Percentiles rank a stretch among this genome's conserved stretches.
Conservation (phyloP, 2,113 vertebrate genomes). For the Actenoides lindsayi region DNA sequence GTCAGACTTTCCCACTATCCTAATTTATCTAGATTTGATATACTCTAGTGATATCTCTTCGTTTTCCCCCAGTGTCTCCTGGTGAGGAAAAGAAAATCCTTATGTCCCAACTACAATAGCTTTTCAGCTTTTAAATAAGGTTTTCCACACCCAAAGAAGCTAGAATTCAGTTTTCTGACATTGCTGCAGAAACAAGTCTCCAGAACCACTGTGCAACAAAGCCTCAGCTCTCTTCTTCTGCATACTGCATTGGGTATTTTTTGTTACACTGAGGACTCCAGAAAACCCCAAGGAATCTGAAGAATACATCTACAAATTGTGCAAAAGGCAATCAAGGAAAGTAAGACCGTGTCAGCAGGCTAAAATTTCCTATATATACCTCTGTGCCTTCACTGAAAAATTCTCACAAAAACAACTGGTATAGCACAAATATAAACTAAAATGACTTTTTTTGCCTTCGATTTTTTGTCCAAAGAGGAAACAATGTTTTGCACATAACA, state of each 20-base stretch:
- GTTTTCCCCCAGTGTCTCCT: background rate
- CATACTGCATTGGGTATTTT: background rate
- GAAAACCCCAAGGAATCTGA: background rate
- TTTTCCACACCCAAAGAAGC: background rate
- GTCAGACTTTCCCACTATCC: background rate
- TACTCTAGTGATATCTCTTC: background rate
- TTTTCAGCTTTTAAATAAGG: background rate
- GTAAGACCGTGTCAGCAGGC: background rate
- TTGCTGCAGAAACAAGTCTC: background rate
- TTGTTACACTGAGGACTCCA: background rate
- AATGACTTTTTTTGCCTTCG: background rate
- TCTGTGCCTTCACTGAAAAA: background rate
- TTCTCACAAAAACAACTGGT: background rate
- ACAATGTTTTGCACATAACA: background rate
- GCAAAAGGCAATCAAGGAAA: background rate
- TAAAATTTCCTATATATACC: background rate
- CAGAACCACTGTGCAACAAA: background rate
- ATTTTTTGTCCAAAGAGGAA: background rate
- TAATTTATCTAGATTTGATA: background rate
- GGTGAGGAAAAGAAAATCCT: background rate
- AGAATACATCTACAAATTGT: background rate
- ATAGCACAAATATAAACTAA: background rate
- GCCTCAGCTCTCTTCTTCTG: background rate
- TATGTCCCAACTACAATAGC: background rate
- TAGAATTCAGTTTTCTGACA: background rate